Conservation (phyloP, 64 coral and sea anemone genomes). For the Hydrozoanthus tunicans region DNA sequence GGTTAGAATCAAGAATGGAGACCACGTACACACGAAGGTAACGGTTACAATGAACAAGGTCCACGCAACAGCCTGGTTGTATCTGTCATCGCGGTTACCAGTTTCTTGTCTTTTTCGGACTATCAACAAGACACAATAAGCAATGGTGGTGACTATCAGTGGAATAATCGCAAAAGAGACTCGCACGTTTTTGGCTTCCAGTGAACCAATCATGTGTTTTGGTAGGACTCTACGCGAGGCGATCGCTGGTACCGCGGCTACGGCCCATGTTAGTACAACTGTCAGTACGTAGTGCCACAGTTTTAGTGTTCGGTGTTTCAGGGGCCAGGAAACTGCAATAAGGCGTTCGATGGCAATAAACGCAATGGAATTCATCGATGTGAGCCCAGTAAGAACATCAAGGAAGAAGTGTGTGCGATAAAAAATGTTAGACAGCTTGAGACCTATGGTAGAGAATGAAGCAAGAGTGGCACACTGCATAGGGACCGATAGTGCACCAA, state of each 20-base stretch:
- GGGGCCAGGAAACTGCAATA: neutral
- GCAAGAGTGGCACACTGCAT: neutral
- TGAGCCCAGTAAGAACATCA: neutral
- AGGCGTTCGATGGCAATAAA: neutral
- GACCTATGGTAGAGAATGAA: neutral
- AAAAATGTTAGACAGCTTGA: neutral
- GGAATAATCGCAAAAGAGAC: neutral
- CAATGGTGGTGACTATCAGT: neutral
- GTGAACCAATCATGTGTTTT: neutral
- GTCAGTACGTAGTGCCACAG: neutral
- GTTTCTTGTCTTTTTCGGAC: neutral
- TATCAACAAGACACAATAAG: neutral
- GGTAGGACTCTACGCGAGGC: neutral
- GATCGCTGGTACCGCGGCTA: neutral
- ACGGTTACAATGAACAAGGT: conserved; percentile 15
- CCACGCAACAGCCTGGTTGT: neutral
- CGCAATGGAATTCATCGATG: neutral
- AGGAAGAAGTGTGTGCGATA: neutral
- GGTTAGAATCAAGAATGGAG: neutral
- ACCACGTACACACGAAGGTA: neutral
- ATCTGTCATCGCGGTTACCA: neutral
- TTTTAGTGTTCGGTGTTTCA: neutral
- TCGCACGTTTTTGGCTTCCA: neutral
- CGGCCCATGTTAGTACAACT: neutral
- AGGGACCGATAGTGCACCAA: conserved; percentile 3